Evolutionary conservation across 2,113 vertebrate genomes (phyloP).

Genomic region (Lutjanus erythropterus): DNA sequence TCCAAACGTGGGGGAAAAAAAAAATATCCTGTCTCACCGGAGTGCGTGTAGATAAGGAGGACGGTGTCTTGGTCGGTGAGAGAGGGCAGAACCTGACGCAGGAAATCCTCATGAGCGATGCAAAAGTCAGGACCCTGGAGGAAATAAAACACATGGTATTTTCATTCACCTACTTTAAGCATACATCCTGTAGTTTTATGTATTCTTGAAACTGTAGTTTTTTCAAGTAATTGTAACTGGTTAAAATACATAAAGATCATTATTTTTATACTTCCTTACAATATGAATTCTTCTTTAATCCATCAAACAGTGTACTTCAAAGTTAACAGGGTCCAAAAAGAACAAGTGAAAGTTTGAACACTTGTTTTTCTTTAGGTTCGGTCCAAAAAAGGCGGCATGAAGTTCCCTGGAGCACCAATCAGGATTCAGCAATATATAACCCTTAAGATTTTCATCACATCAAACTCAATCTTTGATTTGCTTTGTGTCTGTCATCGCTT

Average conservation of each 20-base stretch:
- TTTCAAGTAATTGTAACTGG: too few relatives aligned
- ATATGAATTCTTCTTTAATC: too few relatives aligned
- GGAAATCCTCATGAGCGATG: conserved; percentile 85
- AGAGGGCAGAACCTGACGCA: conserved; percentile 76
- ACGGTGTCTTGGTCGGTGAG: conserved; percentile 80
- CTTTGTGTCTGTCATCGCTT: neutral
- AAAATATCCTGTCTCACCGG: conserved; percentile 77
- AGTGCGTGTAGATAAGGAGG: conserved; percentile 85
- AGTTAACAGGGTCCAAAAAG: too few relatives aligned
- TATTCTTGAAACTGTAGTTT: too few relatives aligned
- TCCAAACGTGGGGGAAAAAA: neutral
- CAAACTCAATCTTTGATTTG: neutral
- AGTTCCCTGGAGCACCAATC: too few relatives aligned
- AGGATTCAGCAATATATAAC: too few relatives aligned
- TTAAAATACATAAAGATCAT: too few relatives aligned
- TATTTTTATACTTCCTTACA: too few relatives aligned
- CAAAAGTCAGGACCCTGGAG: conserved; percentile 81
- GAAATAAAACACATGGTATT: neutral
- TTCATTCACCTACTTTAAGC: neutral
- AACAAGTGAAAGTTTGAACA: too few relatives aligned
- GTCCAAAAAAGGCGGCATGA: too few relatives aligned
- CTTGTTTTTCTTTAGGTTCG: too few relatives aligned
- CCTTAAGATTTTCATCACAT: neutral
- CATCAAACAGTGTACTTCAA: too few relatives aligned
- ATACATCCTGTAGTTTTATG: neutral